Conservation (phyloP, 2,113 vertebrate genomes). For the Notothenia coriiceps region DNA sequence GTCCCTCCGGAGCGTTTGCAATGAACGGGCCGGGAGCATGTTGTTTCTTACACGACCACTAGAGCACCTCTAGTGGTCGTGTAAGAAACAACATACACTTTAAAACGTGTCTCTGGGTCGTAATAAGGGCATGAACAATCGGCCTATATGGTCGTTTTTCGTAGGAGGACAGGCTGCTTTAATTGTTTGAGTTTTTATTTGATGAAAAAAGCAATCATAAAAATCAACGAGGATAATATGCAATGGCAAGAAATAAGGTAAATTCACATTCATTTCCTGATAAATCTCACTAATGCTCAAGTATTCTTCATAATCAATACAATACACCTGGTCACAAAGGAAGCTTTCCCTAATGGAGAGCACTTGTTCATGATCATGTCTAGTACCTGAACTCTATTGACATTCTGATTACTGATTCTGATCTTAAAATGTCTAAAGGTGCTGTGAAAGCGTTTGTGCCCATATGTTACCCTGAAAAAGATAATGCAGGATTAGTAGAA, state of each 20-base stretch:
- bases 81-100: too few relatives aligned
- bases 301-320: background rate
- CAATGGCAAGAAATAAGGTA: background rate
- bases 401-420: conserved; percentile 15
- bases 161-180: background rate
- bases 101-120: too few relatives aligned
- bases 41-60: too few relatives aligned
- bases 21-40: too few relatives aligned
- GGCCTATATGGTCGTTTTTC: too few relatives aligned
- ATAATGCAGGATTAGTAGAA: background rate
- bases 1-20: too few relatives aligned
- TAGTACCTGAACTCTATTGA: background rate
- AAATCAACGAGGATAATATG: too few relatives aligned
- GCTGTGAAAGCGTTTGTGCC: background rate
- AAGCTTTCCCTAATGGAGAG: conserved; percentile 8
- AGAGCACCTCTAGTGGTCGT: too few relatives aligned
- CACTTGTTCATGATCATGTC: background rate
- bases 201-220: background rate
- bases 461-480: background rate
- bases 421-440: background rate
- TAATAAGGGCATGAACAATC: too few relatives aligned
- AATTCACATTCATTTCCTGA: conserved; percentile 1
- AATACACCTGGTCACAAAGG: background rate
- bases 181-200: background rate
- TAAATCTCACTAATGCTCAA: background rate